Conservation (phyloP, 30 jellyfish, hydroid and myxozoan genomes). For the Clytia hemisphaerica region DNA sequence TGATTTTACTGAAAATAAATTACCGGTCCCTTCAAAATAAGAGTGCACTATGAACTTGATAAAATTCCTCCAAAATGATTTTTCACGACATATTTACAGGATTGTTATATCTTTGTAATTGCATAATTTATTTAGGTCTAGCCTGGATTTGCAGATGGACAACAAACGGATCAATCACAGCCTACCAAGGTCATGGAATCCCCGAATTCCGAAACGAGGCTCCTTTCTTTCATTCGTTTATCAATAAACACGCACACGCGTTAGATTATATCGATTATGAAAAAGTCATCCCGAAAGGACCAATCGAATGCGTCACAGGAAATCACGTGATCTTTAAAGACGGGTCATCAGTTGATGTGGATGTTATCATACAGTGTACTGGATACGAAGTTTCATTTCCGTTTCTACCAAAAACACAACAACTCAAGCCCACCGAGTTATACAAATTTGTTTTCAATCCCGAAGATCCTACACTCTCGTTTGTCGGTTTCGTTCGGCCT, state of each 20-base stretch:
- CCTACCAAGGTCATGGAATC: slow-evolving; percentile 92
- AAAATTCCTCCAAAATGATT: no score
- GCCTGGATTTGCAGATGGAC: slow-evolving; percentile 95
- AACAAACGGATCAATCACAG: slow-evolving; percentile 73
- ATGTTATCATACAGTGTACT: slow-evolving; percentile 66
- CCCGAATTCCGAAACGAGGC: slow-evolving; percentile 75
- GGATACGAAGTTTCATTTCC: slow-evolving; percentile 69
- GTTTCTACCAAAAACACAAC: slow-evolving; percentile 27
- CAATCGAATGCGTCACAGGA: slow-evolving; percentile 43
- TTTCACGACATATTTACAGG: no score
- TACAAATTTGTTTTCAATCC: slow-evolving; percentile 56
- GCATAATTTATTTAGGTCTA: slow-evolving; percentile 33
- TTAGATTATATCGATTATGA: slow-evolving; percentile 62
- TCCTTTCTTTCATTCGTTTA: slow-evolving; percentile 57
- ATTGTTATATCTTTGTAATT: no score
- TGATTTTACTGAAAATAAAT: no score
- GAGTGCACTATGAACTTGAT: no score
- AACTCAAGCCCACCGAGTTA: slow-evolving; percentile 28
- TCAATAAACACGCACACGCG: slow-evolving; percentile 87
- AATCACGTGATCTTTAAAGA: slow-evolving; percentile 43
- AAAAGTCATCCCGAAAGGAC: slow-evolving; percentile 70
- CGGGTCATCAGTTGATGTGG: slow-evolving; percentile 47
- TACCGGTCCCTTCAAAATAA: no score
- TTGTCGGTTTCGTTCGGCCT: slow-evolving; percentile 77
- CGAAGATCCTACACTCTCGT: slow-evolving; percentile 63